These are phyloP conservation scores for Numida meleagris DNA, from an alignment of 2,113 vertebrate species.

Conservation along the genomic window DNA sequence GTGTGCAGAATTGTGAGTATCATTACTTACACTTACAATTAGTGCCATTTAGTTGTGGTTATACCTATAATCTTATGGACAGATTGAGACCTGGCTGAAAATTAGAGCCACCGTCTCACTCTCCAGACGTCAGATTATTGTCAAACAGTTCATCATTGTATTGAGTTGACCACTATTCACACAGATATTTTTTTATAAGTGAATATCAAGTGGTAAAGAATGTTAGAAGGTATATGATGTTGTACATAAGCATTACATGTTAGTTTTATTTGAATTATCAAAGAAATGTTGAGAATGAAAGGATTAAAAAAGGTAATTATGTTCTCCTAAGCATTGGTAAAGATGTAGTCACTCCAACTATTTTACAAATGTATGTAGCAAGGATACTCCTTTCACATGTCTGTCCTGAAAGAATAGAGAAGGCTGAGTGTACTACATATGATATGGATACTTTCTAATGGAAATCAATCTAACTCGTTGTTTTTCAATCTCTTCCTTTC, in stretches of 20 bases:
- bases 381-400: not conserved
- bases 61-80: not conserved
- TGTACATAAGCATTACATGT: not conserved
- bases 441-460: not conserved
- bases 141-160: conserved; percentile 2
- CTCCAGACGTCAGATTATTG: conserved; percentile 68
- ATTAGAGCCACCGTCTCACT: conserved; percentile 13
- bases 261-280: not conserved
- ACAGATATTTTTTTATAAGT: not conserved
- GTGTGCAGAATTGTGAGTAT: conserved; percentile 29
- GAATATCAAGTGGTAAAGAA: not conserved
- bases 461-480: conserved; percentile 49
- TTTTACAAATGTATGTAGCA: not conserved
- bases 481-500: conserved; percentile 52
- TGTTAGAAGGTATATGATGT: not conserved
- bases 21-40: conserved; percentile 19
- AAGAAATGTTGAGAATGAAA: not conserved
- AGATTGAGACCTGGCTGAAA: not conserved
- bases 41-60: not conserved
- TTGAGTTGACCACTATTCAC: not conserved
- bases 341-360: not conserved
- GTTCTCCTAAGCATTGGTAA: not conserved
- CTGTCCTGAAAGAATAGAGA: not conserved
- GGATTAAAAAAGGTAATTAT: not conserved
- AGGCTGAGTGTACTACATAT: not conserved